Evolutionary conservation across 1,140 invertebrate genomes (phyloP).

Genomic region (Caenorhabditis inopinata): DNA sequence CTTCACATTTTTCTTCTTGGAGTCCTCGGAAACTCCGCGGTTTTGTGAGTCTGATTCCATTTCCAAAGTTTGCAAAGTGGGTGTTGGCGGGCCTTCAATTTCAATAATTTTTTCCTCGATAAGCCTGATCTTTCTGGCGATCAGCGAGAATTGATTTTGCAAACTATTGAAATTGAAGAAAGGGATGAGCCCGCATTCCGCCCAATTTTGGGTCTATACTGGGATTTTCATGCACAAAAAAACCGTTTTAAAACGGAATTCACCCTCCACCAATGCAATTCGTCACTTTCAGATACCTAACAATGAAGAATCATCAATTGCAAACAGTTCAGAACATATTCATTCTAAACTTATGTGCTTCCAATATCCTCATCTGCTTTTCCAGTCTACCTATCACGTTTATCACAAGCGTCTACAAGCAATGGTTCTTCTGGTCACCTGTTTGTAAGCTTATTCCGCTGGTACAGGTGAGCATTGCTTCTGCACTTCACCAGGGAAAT

Average conservation of each 20-base stretch:
- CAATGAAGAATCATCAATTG: slow-evolving; percentile 51
- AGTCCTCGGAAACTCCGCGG: slow-evolving; percentile 60
- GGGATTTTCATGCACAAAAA: no score
- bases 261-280: no score
- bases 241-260: no score
- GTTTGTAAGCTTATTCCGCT: slow-evolving; percentile 67
- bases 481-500: neutral
- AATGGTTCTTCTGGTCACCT: slow-evolving; percentile 66
- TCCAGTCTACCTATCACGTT: slow-evolving; percentile 93
- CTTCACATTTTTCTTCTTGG: slow-evolving; percentile 63
- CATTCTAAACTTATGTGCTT: slow-evolving; percentile 90
- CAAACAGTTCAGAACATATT: slow-evolving; percentile 92
- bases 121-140: no score
- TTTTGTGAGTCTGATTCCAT: slow-evolving; percentile 36
- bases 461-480: slow-evolving; percentile 58
- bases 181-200: no score
- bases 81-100: no score
- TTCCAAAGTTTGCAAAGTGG: no score
- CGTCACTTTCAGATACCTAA: neutral
- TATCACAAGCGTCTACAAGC: slow-evolving; percentile 62
- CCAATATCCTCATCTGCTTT: slow-evolving; percentile 87
- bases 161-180: no score
- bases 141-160: no score
- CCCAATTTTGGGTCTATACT: no score
- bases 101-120: neutral